A percentile compares a stretch with the other conserved stretches of the same genome.
Evolutionary conservation across 2,888 invertebrate genomes (phyloP).

Genomic region (Saturnia japonica): DNA sequence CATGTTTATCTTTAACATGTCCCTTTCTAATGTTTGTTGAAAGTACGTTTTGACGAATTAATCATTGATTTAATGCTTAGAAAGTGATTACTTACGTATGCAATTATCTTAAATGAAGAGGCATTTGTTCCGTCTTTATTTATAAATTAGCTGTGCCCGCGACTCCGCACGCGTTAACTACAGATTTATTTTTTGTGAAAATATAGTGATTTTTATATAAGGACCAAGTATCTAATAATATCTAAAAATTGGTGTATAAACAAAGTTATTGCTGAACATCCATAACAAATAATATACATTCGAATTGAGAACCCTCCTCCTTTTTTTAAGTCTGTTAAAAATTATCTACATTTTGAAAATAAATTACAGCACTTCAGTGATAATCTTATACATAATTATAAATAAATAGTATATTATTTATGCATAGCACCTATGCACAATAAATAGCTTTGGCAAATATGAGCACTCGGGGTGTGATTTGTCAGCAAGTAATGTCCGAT

Average conservation of each 20-base stretch:
- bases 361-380: background rate
- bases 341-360: no score
- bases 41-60: background rate
- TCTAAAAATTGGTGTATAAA: no score
- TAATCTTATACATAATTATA: background rate
- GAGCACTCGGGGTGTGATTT: background rate
- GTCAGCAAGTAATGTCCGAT: background rate
- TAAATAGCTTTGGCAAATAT: background rate
- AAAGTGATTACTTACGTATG: background rate
- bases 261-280: no score
- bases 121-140: background rate
- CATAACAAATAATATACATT: no score
- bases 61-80: background rate
- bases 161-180: no score
- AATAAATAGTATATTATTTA: background rate
- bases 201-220: no score
- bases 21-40: background rate
- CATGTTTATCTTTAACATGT: constrained; percentile 5
- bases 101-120: background rate
- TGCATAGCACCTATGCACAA: background rate
- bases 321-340: no score
- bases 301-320: no score
- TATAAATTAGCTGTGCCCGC: no score
- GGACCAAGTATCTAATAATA: no score
- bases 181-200: no score